Percentiles rank a stretch among this genome's conserved stretches.
Conservation (phyloP, 2,888 invertebrate species). For the Laspeyria flexula region DNA sequence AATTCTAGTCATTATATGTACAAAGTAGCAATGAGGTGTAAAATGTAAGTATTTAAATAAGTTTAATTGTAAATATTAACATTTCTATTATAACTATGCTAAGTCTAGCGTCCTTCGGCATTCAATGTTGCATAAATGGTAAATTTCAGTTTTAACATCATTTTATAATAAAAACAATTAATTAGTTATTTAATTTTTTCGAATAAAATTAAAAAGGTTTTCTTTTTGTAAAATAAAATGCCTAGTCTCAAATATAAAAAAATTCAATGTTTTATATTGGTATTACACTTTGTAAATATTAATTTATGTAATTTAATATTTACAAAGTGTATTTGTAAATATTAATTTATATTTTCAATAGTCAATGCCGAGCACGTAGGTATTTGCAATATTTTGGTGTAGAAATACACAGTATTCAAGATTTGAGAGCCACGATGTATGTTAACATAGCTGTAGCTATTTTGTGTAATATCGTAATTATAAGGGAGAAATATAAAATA, state of each 20-base stretch:
- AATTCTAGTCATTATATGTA: constrained; percentile 81
- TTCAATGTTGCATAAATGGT: constrained; percentile 18
- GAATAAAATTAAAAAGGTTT: too few relatives aligned
- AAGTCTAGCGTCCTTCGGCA: constrained; percentile 28
- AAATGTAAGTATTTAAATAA: constrained; percentile 48
- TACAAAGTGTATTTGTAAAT: too few relatives aligned
- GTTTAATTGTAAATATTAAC: constrained; percentile 54
- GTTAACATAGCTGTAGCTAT: constrained; percentile 69
- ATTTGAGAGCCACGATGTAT: constrained; percentile 45
- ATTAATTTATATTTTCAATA: neutral
- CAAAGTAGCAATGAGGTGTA: constrained; percentile 66
- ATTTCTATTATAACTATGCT: constrained; percentile 43
- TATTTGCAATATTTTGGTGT: constrained; percentile 53
- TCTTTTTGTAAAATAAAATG: neutral
- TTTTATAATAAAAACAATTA: too few relatives aligned
- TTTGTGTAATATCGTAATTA: constrained; percentile 70
- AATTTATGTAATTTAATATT: neutral
- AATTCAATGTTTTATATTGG: neutral
- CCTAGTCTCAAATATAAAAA: too few relatives aligned
- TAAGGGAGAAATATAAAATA: constrained; percentile 53
- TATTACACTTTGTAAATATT: neutral
- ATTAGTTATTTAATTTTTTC: too few relatives aligned
- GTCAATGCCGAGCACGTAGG: constrained; percentile 22
- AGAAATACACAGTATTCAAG: constrained; percentile 30
- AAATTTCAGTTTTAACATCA: neutral